These are phyloP conservation scores for Malurus splendens DNA, from an alignment of 2,797 vertebrate species.

Conservation along the genomic window DNA sequence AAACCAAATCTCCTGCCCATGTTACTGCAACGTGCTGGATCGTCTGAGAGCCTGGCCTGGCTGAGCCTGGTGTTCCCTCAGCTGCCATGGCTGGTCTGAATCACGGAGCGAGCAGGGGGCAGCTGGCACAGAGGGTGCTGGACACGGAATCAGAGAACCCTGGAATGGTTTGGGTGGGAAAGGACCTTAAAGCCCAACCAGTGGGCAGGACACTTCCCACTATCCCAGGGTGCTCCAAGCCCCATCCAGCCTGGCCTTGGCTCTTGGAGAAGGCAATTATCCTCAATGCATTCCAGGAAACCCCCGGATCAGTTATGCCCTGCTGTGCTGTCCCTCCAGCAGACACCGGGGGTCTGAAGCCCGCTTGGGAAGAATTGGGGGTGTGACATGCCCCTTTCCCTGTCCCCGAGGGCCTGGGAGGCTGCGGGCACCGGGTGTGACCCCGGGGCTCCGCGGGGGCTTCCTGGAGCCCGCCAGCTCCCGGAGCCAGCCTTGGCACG, in stretches of 20 bases:
- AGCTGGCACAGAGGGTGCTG: background rate
- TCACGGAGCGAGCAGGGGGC: fast-evolving
- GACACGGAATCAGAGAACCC: background rate
- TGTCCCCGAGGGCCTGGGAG: background rate
- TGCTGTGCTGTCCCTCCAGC: background rate
- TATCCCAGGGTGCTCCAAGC: background rate
- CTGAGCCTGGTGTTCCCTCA: fast-evolving
- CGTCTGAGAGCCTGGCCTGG: background rate
- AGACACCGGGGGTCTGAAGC: background rate
- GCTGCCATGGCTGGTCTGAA: background rate
- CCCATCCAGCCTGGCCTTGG: fast-evolving
- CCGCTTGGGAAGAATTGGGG: fast-evolving
- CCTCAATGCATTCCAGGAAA: background rate
- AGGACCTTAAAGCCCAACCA: background rate
- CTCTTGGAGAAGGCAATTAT: background rate
- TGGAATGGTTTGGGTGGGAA: background rate
- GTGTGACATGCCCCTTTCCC: background rate
- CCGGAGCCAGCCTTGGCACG: background rate
- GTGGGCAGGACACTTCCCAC: background rate
- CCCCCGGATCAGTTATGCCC: background rate
- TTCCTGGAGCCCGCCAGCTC: background rate
- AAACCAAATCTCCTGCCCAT: background rate
- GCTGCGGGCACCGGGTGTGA: fast-evolving
- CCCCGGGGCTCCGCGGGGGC: fast-evolving
- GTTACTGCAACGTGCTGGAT: background rate